Base-by-base conservation (phyloP, 37 sponge, comb jelly and placozoan species). In the Chondrilla cf. caribensis region DNA sequence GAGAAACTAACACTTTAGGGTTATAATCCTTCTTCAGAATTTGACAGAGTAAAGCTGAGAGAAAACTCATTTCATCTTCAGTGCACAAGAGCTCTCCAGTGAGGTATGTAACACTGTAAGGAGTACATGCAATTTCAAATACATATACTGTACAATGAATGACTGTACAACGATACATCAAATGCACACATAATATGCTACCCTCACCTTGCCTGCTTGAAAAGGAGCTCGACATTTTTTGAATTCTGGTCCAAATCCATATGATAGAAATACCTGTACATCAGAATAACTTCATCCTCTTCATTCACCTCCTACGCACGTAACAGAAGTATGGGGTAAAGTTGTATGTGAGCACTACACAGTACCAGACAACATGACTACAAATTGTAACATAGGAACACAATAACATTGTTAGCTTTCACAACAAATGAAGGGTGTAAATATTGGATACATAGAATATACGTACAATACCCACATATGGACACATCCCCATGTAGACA, bases 211-310 rank as follows among this genome's bases (percentile, higher is more conserved):
- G 87, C 91, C 73, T 91, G 91, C 38, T 91, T 91, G 82, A 82
- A 91, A 0, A 91, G 83, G 76, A 91, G 78, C 44, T 91, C 91
- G 6, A 81, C 60, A 78, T 84, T 87, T 2, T 31, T 41, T 39
- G 91, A 91, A 11, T 78, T 81, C 37, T 85, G 84, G 73, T 89
- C 77, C 47, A 90, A 76, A 2, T 85, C 70, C 82, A 87, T 87
- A 82, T 95, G 83, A 73, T 95, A 95, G 84, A 83, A 88, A 54
- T 78, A 95, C 66, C 96, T 79, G 84, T 87, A 92, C 93, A 92
- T 95, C 38, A 95, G 82, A n/a, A 95, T 92, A 43, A 95, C 81
- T 59, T 95, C 93, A 66, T 95, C 96, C 25, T 77, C 68, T 24
- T 85, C 90, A 32, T 85, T 79, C 47, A 95, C 96, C 36, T 92